A percentile compares a stretch with the other conserved stretches of the same genome.
Evolutionary conservation across 2,797 vertebrate genomes (phyloP).

Genomic region (Naso thynnoides): DNA sequence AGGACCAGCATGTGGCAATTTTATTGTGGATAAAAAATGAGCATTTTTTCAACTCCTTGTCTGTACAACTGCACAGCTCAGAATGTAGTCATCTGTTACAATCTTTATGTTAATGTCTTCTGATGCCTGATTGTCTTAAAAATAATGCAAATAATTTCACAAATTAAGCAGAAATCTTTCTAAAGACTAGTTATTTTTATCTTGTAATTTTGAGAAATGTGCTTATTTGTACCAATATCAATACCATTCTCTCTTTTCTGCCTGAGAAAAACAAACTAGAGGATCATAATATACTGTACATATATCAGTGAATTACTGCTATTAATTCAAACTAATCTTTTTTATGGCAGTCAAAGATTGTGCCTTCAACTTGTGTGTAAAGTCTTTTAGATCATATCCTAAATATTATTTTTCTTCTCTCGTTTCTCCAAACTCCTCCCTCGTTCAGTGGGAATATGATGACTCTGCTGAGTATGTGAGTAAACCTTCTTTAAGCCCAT

Average conservation of each 20-base stretch:
- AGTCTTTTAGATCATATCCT: background rate
- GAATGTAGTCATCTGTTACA: background rate
- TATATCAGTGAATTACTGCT: background rate
- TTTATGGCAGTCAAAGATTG: background rate
- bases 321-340: background rate
- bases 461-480: constrained; percentile 96
- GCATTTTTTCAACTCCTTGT: background rate
- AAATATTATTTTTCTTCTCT: constrained; percentile 64
- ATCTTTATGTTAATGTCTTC: background rate
- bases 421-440: constrained; percentile 67
- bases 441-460: constrained; percentile 93
- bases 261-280: background rate
- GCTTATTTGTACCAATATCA: constrained; percentile 1
- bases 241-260: background rate
- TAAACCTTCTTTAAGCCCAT: constrained; percentile 71
- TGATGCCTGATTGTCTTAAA: background rate
- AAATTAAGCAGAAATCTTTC: background rate
- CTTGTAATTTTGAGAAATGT: background rate
- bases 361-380: background rate
- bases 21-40: background rate
- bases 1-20: constrained; percentile 1
- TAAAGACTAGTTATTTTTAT: background rate
- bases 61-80: background rate
- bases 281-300: background rate
- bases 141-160: background rate